Conservation (phyloP, 1,140 invertebrate species). For the Belonocnema kinseyi region DNA sequence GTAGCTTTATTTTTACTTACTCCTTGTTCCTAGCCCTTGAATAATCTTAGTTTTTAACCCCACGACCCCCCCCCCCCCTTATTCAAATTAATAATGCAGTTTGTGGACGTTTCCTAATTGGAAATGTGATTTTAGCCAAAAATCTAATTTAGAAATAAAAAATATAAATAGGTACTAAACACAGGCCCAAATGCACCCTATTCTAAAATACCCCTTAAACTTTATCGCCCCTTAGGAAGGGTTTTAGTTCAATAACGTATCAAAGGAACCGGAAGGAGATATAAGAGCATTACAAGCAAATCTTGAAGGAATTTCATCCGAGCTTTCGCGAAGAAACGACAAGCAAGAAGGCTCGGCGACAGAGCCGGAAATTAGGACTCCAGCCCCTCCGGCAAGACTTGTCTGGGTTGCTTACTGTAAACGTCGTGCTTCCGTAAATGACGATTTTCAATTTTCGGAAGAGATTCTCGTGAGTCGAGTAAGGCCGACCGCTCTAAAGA, state of each 20-base stretch:
- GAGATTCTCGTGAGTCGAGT: conserved; percentile 27
- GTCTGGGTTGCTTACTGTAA: conserved; percentile 24
- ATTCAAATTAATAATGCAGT: too few species aligned
- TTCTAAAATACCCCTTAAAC: neutral
- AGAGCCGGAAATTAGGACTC: conserved; percentile 27
- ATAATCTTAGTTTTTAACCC: too few species aligned
- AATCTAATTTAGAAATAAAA: too few species aligned
- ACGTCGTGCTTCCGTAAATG: conserved; percentile 23
- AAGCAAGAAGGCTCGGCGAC: conserved; percentile 7
- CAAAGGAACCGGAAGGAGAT: conserved; percentile 19
- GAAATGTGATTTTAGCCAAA: too few species aligned
- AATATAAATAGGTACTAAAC: too few species aligned
- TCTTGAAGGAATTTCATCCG: conserved; percentile 12
- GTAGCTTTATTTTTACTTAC: too few species aligned
- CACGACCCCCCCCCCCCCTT: too few species aligned
- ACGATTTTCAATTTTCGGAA: conserved; percentile 52
- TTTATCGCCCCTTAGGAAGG: neutral
- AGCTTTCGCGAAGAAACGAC: conserved; percentile 10
- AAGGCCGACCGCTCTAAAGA: conserved; percentile 33
- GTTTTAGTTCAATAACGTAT: neutral
- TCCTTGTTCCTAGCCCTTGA: too few species aligned
- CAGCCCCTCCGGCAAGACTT: conserved; percentile 14
- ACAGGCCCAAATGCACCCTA: too few species aligned
- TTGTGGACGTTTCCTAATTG: too few species aligned
- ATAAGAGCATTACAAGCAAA: conserved; percentile 6